A percentile compares a stretch with the other conserved stretches of the same genome.
These are phyloP conservation scores for Pithys albifrons DNA, from an alignment of 2,113 vertebrate genomes.

Conservation along the genomic window DNA sequence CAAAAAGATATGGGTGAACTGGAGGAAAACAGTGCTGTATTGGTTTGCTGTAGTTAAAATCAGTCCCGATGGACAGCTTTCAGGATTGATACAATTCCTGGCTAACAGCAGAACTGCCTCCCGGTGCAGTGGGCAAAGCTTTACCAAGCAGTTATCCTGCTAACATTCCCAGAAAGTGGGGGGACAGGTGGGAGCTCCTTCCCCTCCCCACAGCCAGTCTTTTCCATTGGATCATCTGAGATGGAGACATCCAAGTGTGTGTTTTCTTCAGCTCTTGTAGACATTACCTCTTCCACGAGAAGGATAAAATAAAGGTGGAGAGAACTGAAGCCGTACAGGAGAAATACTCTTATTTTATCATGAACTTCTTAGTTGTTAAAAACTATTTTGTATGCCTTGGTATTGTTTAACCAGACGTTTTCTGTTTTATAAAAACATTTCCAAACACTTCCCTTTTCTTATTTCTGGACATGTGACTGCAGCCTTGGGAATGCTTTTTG, in stretches of 20 bases:
- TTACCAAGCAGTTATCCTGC: not conserved
- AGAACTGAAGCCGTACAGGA: not conserved
- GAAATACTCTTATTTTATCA: not conserved
- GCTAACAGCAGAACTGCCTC: not conserved
- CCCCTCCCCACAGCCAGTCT: accelerated
- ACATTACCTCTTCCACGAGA: not conserved
- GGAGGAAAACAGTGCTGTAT: not conserved
- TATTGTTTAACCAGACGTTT: not conserved
- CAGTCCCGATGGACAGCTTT: not conserved
- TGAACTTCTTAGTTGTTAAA: not conserved
- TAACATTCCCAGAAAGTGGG: not conserved
- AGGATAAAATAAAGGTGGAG: not conserved
- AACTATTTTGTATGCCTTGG: not conserved
- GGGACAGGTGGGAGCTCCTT: not conserved
- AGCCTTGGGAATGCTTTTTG: not conserved
- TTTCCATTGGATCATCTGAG: not conserved
- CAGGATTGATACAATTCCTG: not conserved
- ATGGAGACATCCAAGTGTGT: not conserved
- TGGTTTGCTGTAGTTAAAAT: not conserved
- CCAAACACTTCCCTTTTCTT: conserved; percentile 18
- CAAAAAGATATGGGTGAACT: not conserved
- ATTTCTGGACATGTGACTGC: not conserved
- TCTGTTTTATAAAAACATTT: not conserved
- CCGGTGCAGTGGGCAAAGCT: not conserved
- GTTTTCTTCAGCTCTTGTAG: not conserved